Evolutionary conservation across 2,113 vertebrate species (phyloP), one percentile per base, ranked within the genome.

Genomic region (Ibidorhyncha struthersii): DNA sequence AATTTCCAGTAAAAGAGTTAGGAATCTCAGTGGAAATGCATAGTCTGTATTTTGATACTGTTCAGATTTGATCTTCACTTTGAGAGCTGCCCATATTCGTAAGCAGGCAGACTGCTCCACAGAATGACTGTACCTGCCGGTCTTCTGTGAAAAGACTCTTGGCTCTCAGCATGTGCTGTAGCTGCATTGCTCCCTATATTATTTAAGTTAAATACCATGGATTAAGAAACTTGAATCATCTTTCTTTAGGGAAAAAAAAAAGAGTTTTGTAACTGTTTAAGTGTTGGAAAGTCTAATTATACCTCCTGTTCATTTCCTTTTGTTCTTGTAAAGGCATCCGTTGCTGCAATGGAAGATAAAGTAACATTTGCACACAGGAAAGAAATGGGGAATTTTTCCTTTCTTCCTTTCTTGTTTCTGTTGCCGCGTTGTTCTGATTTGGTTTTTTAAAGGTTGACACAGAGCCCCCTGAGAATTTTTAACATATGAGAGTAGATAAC

Each of bases 401-500:
- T 89, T 92, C 61, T 93, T 82, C 70, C 40, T 78, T 91, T 86
- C 74, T 94, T 82, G 47, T 89, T 94, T 79, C 82, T 91, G 63
- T 95, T 86, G 30, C 67, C 89, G 52, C 3, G 11, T 77, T 92
- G 86, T 89, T 96, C 89, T 89, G 77, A 38, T 95, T 92, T 96
- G 78, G 7, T 87, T 94, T 96, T 93, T 89, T 84, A 93, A 86
- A 95, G 85, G 93, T 85, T 97, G 94, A 90, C 89, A 95, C 56
- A 93, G 53, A 85, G 32, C 22, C 89, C 59, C 77, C 56, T 96
- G 89, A 95, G 93, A 91, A 90, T 95, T 97, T 96, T 95, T 92
- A 89, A 74, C 89, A 38, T 87, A 81, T 67, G 82, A 94, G 94
- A 89, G 90, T 80, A 95, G 96, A 95, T 97, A 97, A 97, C 91